Base-by-base conservation (phyloP, 2,113 vertebrate species). In the Uropsilus gracilis region DNA sequence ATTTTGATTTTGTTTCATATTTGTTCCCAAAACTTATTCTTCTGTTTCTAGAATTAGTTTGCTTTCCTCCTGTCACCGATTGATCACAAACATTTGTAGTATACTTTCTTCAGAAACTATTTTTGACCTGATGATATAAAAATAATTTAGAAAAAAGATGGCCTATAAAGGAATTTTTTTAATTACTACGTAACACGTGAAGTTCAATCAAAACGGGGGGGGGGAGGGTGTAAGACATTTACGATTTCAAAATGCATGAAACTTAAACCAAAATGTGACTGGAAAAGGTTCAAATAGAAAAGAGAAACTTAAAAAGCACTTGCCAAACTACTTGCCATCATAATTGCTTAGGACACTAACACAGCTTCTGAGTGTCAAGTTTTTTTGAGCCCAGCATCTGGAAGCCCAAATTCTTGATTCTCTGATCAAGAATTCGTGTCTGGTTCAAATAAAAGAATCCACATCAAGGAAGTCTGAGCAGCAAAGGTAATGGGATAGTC, bases 1-100 rank as follows among this genome's bases (percentile, higher is more conserved):
- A 69, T 42, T 83, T 81, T 85, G 46, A 42, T 50, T 95, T 61
- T 84, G 57, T 34, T 68, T 39, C 42, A 0, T 46, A 7, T 11
- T 71, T 93, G 69, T 48, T 92, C 53, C 22, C 37, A 34, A 55
- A 55, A 55, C 22, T 1, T 55, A 55, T 92, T 90, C 63, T 61
- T 75, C 2, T 5, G 11, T 91, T 63, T 84, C 88, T 80, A 64
- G 46, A 76, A 69, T n/a, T 61, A 57, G 12, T 64, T 53, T 82
- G 20, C 34, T 22, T 80, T 85, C 32, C 17, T 94, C 61, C 57
- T 71, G 22, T 66, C 93, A 57, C n/a, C 84, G 30, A 90, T 64
- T 53, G 48, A 76, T 59, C 89, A 93, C 17, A 96, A 77, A 72
- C 22, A 42, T 30, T 80, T 77, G 53, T 55, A 89, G 69, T 82